Base-by-base conservation (phyloP, 2,797 vertebrate species). In the Melanotaenia parkinsoni region DNA sequence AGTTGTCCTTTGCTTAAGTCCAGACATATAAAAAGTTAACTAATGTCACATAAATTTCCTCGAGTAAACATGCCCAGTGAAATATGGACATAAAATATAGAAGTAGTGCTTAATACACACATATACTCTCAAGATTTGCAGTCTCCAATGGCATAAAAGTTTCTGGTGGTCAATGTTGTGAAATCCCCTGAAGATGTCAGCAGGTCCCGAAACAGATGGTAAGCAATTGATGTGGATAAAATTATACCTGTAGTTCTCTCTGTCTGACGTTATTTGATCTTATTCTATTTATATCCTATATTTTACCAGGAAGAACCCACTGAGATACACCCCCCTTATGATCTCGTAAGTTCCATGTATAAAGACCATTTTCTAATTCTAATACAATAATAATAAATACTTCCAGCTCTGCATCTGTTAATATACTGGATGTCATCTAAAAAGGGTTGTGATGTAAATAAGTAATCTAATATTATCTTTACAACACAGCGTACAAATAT, bases 181-280 rank as follows among this genome's bases (percentile, higher is more conserved):
- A 64, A 57, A 63, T 62, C 71, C 71, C 77, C 79, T 51, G 76
- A 73, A 78, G 70, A 75, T 79, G 75, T 62, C 73, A 83, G 81
- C 67, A 69, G 74, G 61, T 80, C 63, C 45, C 20, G 40, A 40
- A 84, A 58, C 75, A 82, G 86, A 84, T 84, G 75, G 79, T 67
- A 43, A 43, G 40, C 63, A 62, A 71, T 74, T 51, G 28, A 72
- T 43, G 58, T 33, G 70, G 72, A 75, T 68, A 32, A 68, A 77
- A 81, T 7, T 10, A 73, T 63, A 62, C 77, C 77, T 63, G 59
- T 77, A 47, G 70, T 74, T 61, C 32, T 63, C 30, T 28, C 58
- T 58, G 40, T 38, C 68, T 62, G 50, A 59, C 32, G 60, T 26
- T n/a, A 2, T 54, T 61, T 64, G 24, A 12, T 35, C 38, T 24